Conservation (phyloP, 2,113 vertebrate genomes). For the Vulpes ferrilata region DNA sequence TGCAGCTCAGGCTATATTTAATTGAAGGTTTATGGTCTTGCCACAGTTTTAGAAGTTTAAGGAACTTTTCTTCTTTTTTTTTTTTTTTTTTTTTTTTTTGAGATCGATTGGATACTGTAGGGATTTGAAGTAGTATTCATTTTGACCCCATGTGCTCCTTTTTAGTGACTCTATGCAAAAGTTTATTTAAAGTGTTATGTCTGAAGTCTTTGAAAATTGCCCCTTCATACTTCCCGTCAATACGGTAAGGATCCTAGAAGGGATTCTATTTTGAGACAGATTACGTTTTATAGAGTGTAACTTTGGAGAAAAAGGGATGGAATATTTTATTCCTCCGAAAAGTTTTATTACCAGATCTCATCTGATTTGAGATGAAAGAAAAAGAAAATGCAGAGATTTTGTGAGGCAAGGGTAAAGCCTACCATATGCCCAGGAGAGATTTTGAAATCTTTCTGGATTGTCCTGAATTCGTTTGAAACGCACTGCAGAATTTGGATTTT, state of each 20-base stretch:
- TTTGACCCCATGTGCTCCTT: not conserved
- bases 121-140: not conserved
- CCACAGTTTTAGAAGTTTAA: not conserved
- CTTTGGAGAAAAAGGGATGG: not conserved
- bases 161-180: not conserved
- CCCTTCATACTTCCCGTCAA: not conserved
- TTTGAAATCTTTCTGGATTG: not conserved
- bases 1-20: slow-evolving; percentile 72
- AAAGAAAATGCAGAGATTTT: slow-evolving; percentile 28
- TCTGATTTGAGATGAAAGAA: slow-evolving; percentile 13
- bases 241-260: not conserved
- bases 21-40: slow-evolving; percentile 64
- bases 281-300: not conserved
- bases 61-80: not conserved
- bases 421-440: slow-evolving; percentile 9
- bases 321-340: slow-evolving; percentile 23
- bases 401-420: slow-evolving; percentile 43
- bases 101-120: not conserved
- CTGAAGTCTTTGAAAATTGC: not conserved
- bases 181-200: not conserved
- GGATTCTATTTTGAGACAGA: slow-evolving; percentile 2
- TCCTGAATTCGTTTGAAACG: slow-evolving; percentile 30
- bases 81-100: not conserved
- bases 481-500: slow-evolving; percentile 37
- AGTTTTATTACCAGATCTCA: not conserved